phyloP scores from a whole-genome alignment of 2,797 vertebrate genomes.

The Pseudochirops cupreus region DNA sequence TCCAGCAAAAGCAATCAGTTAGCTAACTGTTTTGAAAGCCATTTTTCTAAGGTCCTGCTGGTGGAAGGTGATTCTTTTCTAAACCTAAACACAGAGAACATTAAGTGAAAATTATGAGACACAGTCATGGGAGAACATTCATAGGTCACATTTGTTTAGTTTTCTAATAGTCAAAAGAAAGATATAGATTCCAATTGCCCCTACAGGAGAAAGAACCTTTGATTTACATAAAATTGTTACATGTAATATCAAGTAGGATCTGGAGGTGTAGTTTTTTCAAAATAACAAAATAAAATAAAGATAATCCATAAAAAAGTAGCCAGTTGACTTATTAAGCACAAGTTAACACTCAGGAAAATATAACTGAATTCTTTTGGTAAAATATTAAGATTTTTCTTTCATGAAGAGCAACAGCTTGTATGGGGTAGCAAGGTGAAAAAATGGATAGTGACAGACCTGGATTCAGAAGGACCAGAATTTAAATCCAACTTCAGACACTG shows the following conservation, averaged over 20 bases:
- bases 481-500: background rate
- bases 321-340: background rate
- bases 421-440: background rate
- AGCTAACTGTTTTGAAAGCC: conserved; percentile 64
- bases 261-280: background rate
- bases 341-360: background rate
- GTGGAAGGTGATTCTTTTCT: conserved; percentile 59
- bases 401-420: background rate
- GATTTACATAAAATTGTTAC: background rate
- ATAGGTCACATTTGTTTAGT: conserved; percentile 34
- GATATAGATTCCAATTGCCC: conserved; percentile 11
- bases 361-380: background rate
- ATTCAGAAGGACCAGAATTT: background rate
- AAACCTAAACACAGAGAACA: conserved; percentile 51
- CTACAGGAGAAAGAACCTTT: background rate
- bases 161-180: background rate
- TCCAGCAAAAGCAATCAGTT: conserved; percentile 63
- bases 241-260: background rate
- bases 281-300: background rate
- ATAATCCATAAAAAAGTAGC: background rate
- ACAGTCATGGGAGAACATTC: conserved; percentile 31
- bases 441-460: background rate
- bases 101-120: conserved; percentile 51
- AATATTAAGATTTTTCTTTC: background rate
- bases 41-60: conserved; percentile 69